These are phyloP conservation scores for Anisognathus igniventris DNA, from an alignment of 2,797 vertebrate genomes.

Conservation along the genomic window DNA sequence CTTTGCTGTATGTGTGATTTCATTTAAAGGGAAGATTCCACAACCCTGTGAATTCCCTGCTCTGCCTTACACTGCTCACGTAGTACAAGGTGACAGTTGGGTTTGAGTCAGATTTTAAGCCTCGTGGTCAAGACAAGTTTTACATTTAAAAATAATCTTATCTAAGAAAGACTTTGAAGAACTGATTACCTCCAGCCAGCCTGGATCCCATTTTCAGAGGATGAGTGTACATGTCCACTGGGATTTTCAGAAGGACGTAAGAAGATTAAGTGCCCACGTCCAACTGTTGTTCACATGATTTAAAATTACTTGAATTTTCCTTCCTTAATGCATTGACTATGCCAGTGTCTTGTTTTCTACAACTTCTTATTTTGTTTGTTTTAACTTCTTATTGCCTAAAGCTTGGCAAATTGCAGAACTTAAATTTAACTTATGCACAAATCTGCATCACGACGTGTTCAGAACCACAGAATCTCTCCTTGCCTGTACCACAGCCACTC, in stretches of 20 bases:
- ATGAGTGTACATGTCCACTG: neutral
- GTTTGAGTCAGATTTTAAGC: neutral
- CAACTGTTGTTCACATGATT: neutral
- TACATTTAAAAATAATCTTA: neutral
- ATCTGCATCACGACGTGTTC: neutral
- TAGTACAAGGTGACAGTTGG: neutral
- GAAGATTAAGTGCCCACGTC: neutral
- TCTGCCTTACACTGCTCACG: neutral
- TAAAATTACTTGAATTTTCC: neutral
- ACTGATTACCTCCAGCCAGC: neutral
- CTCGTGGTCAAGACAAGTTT: neutral
- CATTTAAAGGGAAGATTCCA: neutral
- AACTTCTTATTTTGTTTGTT: neutral
- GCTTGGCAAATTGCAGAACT: neutral
- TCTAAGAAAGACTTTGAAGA: neutral
- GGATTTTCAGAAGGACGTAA: neutral
- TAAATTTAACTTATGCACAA: neutral
- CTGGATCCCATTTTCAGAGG: neutral
- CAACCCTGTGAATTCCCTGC: neutral
- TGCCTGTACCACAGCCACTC: slow-evolving; percentile 22
- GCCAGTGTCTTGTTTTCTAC: neutral
- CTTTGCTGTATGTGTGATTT: neutral
- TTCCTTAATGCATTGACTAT: neutral
- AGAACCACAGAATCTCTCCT: neutral
- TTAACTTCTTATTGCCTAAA: neutral